These are phyloP conservation scores for Notothenia coriiceps DNA, from an alignment of 2,113 vertebrate genomes.

Conservation along the genomic window DNA sequence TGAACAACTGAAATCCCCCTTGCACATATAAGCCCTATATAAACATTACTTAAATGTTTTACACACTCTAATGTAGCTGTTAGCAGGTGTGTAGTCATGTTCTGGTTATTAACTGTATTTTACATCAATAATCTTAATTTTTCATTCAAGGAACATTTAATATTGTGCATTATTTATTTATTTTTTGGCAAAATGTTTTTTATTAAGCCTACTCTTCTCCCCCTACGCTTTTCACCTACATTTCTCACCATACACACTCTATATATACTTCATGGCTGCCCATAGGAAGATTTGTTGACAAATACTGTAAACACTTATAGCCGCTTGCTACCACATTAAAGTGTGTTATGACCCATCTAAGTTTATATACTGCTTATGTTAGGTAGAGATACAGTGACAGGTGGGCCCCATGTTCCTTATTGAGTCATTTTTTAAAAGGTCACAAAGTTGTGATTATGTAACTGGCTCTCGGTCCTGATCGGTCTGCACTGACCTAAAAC, in stretches of 20 bases:
- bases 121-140: too few species aligned
- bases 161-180: background rate
- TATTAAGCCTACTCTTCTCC: too few species aligned
- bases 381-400: background rate
- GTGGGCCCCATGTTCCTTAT: background rate
- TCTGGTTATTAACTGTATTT: too few species aligned
- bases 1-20: constrained; percentile 2
- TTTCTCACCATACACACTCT: too few species aligned
- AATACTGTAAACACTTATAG: background rate
- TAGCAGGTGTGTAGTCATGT: background rate
- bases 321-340: background rate
- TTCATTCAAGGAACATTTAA: too few species aligned
- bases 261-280: background rate
- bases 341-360: background rate
- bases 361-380: background rate
- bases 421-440: background rate
- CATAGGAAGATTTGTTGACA: background rate
- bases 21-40: background rate
- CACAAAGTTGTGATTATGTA: background rate
- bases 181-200: background rate
- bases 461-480: background rate
- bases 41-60: background rate
- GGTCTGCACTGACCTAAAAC: background rate
- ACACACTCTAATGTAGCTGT: background rate
- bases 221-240: too few species aligned